A percentile compares a stretch with the other conserved stretches of the same genome.
Conservation (phyloP, 2,888 invertebrate species). For the Polydrusus tereticollis region DNA sequence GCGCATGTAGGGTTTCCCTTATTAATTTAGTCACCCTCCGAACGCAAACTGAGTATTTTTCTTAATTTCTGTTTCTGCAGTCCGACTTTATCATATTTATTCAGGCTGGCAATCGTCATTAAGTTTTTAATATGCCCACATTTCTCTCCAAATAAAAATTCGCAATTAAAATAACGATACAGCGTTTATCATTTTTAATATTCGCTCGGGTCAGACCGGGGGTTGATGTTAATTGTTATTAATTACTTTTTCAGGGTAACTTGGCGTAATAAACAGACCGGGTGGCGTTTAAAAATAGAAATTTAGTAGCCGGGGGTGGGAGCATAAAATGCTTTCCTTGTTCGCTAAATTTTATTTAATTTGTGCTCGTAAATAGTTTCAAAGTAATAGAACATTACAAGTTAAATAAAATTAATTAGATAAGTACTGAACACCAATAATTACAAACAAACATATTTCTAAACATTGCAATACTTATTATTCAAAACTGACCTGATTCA, state of each 20-base stretch:
- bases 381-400: neutral
- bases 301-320: constrained; percentile 33
- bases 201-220: constrained; percentile 40
- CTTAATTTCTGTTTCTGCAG: neutral
- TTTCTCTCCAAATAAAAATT: constrained; percentile 50
- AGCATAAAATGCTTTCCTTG: constrained; percentile 35
- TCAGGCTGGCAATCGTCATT: constrained; percentile 40
- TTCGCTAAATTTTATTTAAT: constrained; percentile 22
- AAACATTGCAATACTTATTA: too few species aligned
- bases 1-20: too few species aligned
- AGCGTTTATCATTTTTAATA: constrained; percentile 50
- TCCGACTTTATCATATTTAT: constrained; percentile 46
- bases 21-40: too few species aligned
- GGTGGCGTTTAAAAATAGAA: constrained; percentile 40
- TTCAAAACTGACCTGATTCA: too few species aligned
- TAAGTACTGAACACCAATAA: too few species aligned
- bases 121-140: constrained; percentile 47
- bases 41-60: neutral
- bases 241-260: constrained; percentile 42
- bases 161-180: constrained; percentile 49
- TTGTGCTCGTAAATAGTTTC: constrained; percentile 2
- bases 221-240: constrained; percentile 46
- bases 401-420: too few species aligned
- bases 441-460: too few species aligned
- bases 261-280: constrained; percentile 41